Evolutionary conservation across 2,113 vertebrate species (phyloP).

Genomic region (Oreotragus oreotragus): DNA sequence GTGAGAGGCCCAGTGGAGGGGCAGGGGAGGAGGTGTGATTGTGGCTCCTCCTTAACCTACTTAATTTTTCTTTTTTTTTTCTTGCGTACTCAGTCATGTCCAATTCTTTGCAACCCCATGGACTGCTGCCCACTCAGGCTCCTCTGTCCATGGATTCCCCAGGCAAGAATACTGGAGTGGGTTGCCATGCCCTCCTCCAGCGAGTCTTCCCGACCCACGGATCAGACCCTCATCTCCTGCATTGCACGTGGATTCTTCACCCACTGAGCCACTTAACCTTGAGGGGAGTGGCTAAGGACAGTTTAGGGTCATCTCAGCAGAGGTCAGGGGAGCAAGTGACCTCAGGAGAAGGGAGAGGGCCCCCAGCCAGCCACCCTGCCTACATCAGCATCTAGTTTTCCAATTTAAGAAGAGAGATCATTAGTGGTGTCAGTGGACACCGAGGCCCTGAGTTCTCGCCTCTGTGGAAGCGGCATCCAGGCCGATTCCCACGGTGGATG

Average conservation of each 20-base stretch:
- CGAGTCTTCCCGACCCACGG: background rate
- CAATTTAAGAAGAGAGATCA: no score
- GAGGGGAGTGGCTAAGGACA: accelerated
- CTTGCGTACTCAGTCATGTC: background rate
- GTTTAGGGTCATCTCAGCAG: background rate
- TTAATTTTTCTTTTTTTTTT: background rate
- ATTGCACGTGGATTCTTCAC: background rate
- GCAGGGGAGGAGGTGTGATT: background rate
- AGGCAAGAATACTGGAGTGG: background rate
- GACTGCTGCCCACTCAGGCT: background rate
- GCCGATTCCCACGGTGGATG: accelerated
- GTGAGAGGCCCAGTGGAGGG: background rate
- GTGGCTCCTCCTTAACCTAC: background rate
- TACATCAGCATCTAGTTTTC: no score
- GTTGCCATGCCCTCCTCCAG: background rate
- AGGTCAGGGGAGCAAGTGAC: no score
- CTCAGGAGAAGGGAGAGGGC: background rate
- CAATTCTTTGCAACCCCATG: background rate
- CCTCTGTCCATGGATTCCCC: background rate
- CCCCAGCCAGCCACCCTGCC: no score
- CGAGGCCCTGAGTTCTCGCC: accelerated
- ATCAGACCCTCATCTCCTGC: background rate
- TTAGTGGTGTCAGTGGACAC: accelerated
- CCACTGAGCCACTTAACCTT: background rate
- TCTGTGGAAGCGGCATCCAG: accelerated